phyloP scores from a whole-genome alignment of 2,888 invertebrate species.

The Anodontia alba region DNA sequence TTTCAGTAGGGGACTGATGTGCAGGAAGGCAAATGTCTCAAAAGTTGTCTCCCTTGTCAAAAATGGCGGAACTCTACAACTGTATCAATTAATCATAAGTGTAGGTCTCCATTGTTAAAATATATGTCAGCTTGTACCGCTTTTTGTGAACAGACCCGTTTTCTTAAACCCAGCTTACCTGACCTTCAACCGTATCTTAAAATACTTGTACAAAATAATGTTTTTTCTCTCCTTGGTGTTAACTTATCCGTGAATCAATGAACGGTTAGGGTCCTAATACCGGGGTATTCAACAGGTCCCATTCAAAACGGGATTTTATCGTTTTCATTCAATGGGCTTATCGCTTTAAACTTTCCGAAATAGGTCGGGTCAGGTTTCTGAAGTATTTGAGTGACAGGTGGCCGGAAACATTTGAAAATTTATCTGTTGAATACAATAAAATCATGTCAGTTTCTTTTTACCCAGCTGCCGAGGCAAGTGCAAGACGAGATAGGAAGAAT shows the following conservation, averaged over 20 bases:
- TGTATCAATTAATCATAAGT: too few species aligned
- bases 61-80: too few species aligned
- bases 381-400: conserved; percentile 61
- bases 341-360: conserved; percentile 29
- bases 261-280: conserved; percentile 6
- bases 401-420: conserved; percentile 57
- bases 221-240: background rate
- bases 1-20: too few species aligned
- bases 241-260: background rate
- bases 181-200: conserved; percentile 1
- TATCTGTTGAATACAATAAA: conserved; percentile 24
- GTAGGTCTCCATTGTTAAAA: too few species aligned
- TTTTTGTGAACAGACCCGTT: too few species aligned
- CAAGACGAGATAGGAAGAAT: conserved; percentile 29
- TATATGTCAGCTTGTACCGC: too few species aligned
- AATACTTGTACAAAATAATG: conserved; percentile 17
- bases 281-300: conserved; percentile 7
- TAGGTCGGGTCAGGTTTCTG: conserved; percentile 60
- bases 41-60: too few species aligned
- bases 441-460: conserved; percentile 40
- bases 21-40: too few species aligned
- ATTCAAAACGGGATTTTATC: conserved; percentile 20
- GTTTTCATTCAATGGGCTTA: conserved; percentile 1
- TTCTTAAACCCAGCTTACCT: background rate
- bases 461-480: conserved; percentile 64